Conservation (phyloP, 2,888 invertebrate genomes). For the Stenodema calcarata region DNA sequence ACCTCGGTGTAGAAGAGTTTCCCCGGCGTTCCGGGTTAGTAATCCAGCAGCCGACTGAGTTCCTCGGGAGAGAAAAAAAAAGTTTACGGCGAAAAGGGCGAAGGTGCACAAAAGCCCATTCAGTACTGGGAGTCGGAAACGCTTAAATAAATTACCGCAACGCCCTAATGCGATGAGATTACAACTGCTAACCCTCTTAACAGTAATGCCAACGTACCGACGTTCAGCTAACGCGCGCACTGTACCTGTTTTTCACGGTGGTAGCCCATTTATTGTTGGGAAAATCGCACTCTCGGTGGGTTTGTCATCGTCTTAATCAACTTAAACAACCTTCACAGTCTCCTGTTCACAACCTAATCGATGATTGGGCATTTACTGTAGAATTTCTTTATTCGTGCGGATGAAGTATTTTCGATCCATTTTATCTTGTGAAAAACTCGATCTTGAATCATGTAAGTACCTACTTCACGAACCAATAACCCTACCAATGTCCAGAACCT, state of each 20-base stretch:
- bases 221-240: not conserved
- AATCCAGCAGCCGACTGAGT: not conserved
- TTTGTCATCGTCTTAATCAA: not conserved
- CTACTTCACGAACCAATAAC: too few species aligned
- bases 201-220: not conserved
- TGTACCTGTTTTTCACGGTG: not conserved
- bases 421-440: too few species aligned
- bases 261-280: not conserved
- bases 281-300: not conserved
- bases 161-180: constrained; percentile 29
- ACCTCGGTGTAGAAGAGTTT: not conserved
- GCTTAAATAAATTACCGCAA: constrained; percentile 33
- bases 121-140: not conserved
- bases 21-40: not conserved
- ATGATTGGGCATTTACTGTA: not conserved
- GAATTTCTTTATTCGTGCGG: too few species aligned
- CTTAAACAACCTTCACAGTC: not conserved
- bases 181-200: constrained; percentile 23
- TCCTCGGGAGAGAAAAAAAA: not conserved
- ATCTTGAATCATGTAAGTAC: too few species aligned
- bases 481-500: too few species aligned
- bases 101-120: constrained; percentile 6
- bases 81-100: not conserved
- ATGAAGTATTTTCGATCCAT: too few species aligned
- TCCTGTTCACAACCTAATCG: not conserved